A percentile compares a stretch with the other conserved stretches of the same genome.
phyloP scores from a whole-genome alignment of 64 coral and sea anemone genomes.

The Anthopleura sola region DNA sequence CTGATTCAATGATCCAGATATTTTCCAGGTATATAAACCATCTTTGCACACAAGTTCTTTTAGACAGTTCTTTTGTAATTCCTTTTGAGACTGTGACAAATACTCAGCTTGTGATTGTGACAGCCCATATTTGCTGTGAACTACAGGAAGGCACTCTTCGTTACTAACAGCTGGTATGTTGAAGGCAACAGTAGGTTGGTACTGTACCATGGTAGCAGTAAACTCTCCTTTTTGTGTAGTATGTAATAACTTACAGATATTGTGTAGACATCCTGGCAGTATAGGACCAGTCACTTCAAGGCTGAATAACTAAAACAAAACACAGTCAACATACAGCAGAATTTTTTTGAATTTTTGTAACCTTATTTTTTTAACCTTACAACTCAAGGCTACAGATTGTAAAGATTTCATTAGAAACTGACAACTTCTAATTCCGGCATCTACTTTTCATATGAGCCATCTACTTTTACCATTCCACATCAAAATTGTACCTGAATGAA shows the following conservation, averaged over 20 bases:
- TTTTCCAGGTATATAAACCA: constrained; percentile 52
- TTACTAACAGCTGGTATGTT: constrained; percentile 37
- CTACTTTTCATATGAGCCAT: no score
- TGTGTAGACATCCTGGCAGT: constrained; percentile 62
- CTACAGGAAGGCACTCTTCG: background rate
- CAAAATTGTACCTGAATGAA: no score
- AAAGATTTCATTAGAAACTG: no score
- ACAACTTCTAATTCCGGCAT: no score
- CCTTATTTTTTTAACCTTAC: no score
- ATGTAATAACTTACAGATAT: constrained; percentile 64
- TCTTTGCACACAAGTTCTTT: constrained; percentile 71
- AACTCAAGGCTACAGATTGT: no score
- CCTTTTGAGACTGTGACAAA: constrained; percentile 13
- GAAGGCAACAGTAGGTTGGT: constrained; percentile 76
- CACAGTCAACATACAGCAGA: background rate
- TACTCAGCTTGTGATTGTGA: constrained; percentile 20
- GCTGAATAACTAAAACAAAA: constrained; percentile 67
- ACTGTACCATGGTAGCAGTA: constrained; percentile 39
- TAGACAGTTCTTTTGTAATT: constrained; percentile 35
- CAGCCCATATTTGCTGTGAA: background rate
- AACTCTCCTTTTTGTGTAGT: constrained; percentile 60
- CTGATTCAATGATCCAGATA: background rate
- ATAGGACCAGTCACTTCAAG: constrained; percentile 80
- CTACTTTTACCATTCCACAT: no score
- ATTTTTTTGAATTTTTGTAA: no score